These are phyloP conservation scores for Halcyon senegalensis DNA, from an alignment of 2,113 vertebrate genomes.

Conservation along the genomic window DNA sequence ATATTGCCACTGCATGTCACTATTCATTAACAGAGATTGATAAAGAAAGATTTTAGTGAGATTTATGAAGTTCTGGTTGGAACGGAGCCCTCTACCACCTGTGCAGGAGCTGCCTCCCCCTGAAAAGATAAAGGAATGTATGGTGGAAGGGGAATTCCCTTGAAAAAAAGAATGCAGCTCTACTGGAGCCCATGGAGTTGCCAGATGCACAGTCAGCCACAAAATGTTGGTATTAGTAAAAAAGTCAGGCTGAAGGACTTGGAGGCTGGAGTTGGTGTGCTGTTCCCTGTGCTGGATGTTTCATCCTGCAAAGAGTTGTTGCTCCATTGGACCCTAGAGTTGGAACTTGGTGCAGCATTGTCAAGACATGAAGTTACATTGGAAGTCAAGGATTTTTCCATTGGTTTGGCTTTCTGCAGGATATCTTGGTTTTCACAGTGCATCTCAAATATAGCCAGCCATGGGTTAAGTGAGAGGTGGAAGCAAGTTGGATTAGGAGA, in stretches of 20 bases:
- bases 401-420: not conserved
- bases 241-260: not conserved
- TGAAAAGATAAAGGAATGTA: not conserved
- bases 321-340: not conserved
- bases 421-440: not conserved
- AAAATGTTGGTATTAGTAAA: not conserved
- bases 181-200: not conserved
- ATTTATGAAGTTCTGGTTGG: not conserved
- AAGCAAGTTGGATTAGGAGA: not conserved
- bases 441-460: not conserved
- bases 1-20: not conserved
- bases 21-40: not conserved
- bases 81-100: not conserved
- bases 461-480: not conserved
- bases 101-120: not conserved
- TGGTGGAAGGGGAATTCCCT: not conserved
- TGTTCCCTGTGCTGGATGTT: not conserved
- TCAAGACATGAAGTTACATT: not conserved
- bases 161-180: not conserved
- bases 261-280: not conserved
- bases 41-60: not conserved
- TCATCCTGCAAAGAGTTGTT: not conserved
- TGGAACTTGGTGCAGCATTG: not conserved
- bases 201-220: not conserved
- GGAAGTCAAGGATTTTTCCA: not conserved